Percentiles rank a stretch among this genome's conserved stretches.
Conservation (phyloP, 1,140 invertebrate species). For the Pseudoatta argentina region DNA sequence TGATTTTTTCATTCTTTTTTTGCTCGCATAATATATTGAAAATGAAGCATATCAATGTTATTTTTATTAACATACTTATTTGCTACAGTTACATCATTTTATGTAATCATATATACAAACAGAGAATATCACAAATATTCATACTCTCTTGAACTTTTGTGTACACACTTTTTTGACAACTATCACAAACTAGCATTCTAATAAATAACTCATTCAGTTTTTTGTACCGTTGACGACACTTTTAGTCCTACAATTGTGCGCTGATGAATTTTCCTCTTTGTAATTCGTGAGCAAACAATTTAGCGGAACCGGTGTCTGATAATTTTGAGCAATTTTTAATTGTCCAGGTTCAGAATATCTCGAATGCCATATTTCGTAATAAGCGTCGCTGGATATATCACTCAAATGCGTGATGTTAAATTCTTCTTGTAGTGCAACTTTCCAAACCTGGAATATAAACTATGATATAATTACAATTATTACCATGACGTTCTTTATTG, state of each 20-base stretch:
- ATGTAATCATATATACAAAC: neutral
- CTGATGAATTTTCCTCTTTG: constrained; percentile 10
- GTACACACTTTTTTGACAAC: neutral
- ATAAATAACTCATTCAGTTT: constrained; percentile 7
- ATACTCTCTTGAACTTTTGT: neutral
- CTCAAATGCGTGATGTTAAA: constrained; percentile 82
- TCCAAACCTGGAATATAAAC: constrained; percentile 82
- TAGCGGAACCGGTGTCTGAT: constrained; percentile 60
- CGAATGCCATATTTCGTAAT: constrained; percentile 84
- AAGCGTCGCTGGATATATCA: constrained; percentile 82
- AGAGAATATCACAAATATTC: constrained; percentile 8
- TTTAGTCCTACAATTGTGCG: neutral
- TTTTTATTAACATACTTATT: constrained; percentile 48
- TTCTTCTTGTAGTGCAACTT: constrained; percentile 82
- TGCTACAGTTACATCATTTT: neutral
- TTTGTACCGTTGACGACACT: neutral
- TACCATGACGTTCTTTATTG: neutral
- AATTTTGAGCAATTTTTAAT: constrained; percentile 77
- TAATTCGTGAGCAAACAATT: constrained; percentile 33
- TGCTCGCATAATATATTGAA: neutral
- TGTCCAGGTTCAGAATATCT: constrained; percentile 82
- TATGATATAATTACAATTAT: neutral
- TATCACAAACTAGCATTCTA: constrained; percentile 1
- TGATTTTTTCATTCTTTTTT: neutral
- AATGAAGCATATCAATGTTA: neutral